Conservation (phyloP, 2,113 vertebrate genomes). For the Salvelinus alpinus region DNA sequence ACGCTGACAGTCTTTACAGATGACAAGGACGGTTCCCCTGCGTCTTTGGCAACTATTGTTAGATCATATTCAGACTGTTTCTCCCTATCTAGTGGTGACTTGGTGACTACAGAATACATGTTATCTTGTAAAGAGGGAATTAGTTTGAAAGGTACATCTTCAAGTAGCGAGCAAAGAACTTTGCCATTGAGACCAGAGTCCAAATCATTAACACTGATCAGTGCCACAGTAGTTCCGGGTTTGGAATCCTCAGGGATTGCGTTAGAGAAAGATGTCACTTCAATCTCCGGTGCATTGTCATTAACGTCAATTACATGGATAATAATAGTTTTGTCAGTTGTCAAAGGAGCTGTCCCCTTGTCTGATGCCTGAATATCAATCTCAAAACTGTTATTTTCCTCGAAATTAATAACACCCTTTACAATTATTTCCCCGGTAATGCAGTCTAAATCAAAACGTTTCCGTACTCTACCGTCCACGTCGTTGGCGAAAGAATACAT, state of each 20-base stretch:
- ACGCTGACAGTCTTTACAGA: constrained; percentile 47
- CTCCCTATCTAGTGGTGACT: constrained; percentile 51
- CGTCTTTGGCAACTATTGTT: constrained; percentile 54
- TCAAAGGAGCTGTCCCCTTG: constrained; percentile 36
- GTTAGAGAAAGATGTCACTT: constrained; percentile 81
- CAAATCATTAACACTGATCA: constrained; percentile 53
- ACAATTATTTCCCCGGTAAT: constrained; percentile 53
- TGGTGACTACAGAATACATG: constrained; percentile 55
- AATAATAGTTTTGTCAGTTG: constrained; percentile 44
- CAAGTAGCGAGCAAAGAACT: constrained; percentile 44
- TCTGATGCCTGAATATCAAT: constrained; percentile 60
- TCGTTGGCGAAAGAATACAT: constrained; percentile 48
- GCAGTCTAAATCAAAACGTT: constrained; percentile 45
- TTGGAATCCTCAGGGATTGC: constrained; percentile 61
- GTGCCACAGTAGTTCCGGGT: constrained; percentile 49
- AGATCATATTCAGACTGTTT: constrained; percentile 47
- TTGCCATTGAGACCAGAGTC: constrained; percentile 60
- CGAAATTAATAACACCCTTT: constrained; percentile 49
- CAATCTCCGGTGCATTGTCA: constrained; percentile 80
- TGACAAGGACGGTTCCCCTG: constrained; percentile 43
- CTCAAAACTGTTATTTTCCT: constrained; percentile 41
- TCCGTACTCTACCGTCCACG: constrained; percentile 22
- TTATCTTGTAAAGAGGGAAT: constrained; percentile 55
- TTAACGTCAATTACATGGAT: constrained; percentile 60
- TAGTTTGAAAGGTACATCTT: constrained; percentile 53